These are phyloP conservation scores for Creontiades dilutus DNA, from an alignment of 2,888 invertebrate species.

Conservation along the genomic window DNA sequence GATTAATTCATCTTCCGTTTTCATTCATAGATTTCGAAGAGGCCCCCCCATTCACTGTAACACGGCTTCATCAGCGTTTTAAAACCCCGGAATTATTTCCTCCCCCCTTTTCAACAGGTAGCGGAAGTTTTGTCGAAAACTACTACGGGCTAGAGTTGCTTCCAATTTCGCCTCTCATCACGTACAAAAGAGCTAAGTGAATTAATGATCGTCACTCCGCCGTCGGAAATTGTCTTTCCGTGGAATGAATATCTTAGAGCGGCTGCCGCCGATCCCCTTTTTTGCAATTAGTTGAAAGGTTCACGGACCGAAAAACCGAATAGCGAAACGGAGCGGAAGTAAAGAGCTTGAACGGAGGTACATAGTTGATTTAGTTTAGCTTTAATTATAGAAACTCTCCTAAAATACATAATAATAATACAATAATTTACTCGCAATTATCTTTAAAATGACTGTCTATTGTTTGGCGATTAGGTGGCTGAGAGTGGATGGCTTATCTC, in stretches of 20 bases:
- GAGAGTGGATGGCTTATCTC: too few species aligned
- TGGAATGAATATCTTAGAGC: conserved; percentile 1
- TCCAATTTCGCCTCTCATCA: conserved; percentile 8
- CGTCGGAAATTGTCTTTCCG: conserved; percentile 26
- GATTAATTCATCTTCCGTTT: conserved; percentile 52
- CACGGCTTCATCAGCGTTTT: background rate
- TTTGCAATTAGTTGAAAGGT: background rate
- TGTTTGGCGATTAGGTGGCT: too few species aligned
- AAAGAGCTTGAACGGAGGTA: too few species aligned
- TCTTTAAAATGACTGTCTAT: too few species aligned
- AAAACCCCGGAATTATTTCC: conserved; percentile 14
- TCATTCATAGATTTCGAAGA: conserved; percentile 8
- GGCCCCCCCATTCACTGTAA: background rate
- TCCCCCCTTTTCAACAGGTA: conserved; percentile 16
- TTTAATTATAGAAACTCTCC: too few species aligned
- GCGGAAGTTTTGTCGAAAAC: conserved; percentile 1
- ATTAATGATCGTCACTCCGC: conserved; percentile 9
- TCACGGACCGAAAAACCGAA: background rate
- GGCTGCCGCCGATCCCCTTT: background rate
- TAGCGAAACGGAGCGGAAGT: too few species aligned
- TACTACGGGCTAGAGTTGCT: background rate
- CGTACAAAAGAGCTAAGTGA: conserved; percentile 29
- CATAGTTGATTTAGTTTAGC: too few species aligned
- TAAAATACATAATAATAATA: too few species aligned
- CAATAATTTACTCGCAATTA: too few species aligned